A percentile compares a stretch with the other conserved stretches of the same genome.
phyloP scores from a whole-genome alignment of 2,888 invertebrate genomes.

The Arctia plantaginis region DNA sequence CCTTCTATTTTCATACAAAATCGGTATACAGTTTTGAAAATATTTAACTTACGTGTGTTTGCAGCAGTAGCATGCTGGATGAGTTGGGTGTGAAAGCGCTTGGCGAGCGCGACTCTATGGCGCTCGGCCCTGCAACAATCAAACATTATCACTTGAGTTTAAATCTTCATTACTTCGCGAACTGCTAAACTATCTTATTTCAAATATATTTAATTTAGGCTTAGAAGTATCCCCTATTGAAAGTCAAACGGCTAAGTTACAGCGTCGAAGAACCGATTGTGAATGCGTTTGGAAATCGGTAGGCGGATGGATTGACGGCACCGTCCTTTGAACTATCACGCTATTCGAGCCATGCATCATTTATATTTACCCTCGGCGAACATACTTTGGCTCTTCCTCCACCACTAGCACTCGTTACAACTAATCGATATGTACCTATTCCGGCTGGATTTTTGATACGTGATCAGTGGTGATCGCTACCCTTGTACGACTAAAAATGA shows the following conservation, averaged over 20 bases:
- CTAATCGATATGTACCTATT: slow-evolving; percentile 75
- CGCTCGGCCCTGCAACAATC: slow-evolving; percentile 85
- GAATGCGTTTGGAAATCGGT: slow-evolving; percentile 68
- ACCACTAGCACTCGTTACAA: slow-evolving; percentile 75
- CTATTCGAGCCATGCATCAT: slow-evolving; percentile 86
- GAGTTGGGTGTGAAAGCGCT: slow-evolving; percentile 85
- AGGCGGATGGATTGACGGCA: slow-evolving; percentile 69
- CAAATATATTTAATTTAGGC: slow-evolving; percentile 13
- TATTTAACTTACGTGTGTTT: slow-evolving; percentile 92
- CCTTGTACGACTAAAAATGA: slow-evolving; percentile 71
- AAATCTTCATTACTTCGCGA: slow-evolving; percentile 4
- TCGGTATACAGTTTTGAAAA: neutral
- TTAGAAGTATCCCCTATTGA: slow-evolving; percentile 23
- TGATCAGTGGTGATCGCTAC: slow-evolving; percentile 66
- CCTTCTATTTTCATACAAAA: neutral
- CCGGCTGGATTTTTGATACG: slow-evolving; percentile 54
- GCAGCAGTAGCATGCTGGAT: slow-evolving; percentile 97
- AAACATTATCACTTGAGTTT: slow-evolving; percentile 56
- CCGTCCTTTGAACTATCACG: slow-evolving; percentile 87
- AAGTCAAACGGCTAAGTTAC: slow-evolving; percentile 49
- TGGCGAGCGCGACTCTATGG: slow-evolving; percentile 86
- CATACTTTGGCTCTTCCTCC: slow-evolving; percentile 85
- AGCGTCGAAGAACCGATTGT: slow-evolving; percentile 58
- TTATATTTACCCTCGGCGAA: slow-evolving; percentile 86
- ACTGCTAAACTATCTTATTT: neutral